phyloP scores from a whole-genome alignment of 2,888 invertebrate genomes.

The Ormyrus rosae region DNA sequence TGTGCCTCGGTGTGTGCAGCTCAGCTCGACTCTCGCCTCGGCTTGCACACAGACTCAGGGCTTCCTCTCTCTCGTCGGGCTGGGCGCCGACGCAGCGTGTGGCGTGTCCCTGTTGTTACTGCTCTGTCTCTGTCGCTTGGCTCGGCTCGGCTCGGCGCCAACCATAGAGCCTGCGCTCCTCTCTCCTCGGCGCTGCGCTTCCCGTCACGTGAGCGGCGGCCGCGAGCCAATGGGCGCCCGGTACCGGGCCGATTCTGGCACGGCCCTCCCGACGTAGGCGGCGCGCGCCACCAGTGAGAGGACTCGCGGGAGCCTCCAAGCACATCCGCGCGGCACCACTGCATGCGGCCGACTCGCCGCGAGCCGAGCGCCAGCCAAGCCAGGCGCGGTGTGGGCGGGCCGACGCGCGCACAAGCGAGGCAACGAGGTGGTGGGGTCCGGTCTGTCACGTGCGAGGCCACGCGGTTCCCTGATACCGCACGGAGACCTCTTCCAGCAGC shows the following conservation, averaged over 20 bases:
- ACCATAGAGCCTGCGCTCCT: too few relatives aligned
- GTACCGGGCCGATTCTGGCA: conserved; percentile 71
- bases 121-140: conserved; percentile 58
- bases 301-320: conserved; percentile 5
- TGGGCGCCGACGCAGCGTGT: conserved; percentile 20
- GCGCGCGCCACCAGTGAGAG: conserved; percentile 34
- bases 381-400: conserved; percentile 48
- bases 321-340: conserved; percentile 42
- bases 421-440: conserved; percentile 33
- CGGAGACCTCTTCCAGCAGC: too few relatives aligned
- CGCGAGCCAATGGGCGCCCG: conserved; percentile 69
- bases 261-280: conserved; percentile 76
- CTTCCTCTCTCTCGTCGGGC: not conserved
- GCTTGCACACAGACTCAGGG: not conserved
- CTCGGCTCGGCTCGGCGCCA: conserved; percentile 42
- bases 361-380: not conserved
- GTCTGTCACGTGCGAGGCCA: conserved; percentile 57
- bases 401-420: conserved; percentile 42
- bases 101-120: conserved; percentile 69
- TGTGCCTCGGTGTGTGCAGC: too few relatives aligned
- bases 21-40: not conserved
- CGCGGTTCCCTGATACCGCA: conserved; percentile 35
- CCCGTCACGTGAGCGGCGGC: conserved; percentile 68
- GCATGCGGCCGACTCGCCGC: conserved; percentile 39
- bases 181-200: conserved; percentile 17